Conservation (phyloP, 2,113 vertebrate genomes). For the Trogon surrucura region DNA sequence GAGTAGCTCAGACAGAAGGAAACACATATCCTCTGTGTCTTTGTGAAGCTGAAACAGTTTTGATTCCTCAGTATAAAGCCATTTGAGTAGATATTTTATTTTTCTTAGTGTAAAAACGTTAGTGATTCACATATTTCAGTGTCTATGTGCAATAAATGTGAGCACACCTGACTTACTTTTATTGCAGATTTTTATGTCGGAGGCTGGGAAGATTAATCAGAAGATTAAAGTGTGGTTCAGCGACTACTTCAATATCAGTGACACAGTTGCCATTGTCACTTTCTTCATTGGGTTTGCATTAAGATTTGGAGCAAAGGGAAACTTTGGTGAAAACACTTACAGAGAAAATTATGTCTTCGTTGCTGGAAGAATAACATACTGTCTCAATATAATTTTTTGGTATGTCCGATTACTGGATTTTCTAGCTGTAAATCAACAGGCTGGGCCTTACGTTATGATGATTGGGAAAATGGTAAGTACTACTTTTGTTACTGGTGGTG, state of each 20-base stretch:
- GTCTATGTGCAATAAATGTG: neutral
- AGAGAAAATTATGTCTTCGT: slow-evolving; percentile 76
- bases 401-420: slow-evolving; percentile 97
- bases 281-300: slow-evolving; percentile 95
- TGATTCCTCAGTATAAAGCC: neutral
- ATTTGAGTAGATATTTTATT: neutral
- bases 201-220: slow-evolving; percentile 96
- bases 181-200: slow-evolving; percentile 96
- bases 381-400: slow-evolving; percentile 99
- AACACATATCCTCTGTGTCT: neutral
- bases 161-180: neutral
- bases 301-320: slow-evolving; percentile 85
- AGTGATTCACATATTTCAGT: neutral
- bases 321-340: slow-evolving; percentile 69
- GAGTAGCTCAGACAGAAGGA: neutral
- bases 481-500: neutral
- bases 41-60: neutral
- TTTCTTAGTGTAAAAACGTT: neutral
- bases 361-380: slow-evolving; percentile 91
- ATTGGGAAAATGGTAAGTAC: slow-evolving; percentile 98
- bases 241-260: slow-evolving; percentile 96
- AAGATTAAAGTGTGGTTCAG: slow-evolving; percentile 98
- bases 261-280: slow-evolving; percentile 92
- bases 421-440: slow-evolving; percentile 97
- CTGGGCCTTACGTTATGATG: slow-evolving; percentile 99